Evolutionary conservation across 2,888 invertebrate species (phyloP).

Genomic region (Nephrotoma flavescens): DNA sequence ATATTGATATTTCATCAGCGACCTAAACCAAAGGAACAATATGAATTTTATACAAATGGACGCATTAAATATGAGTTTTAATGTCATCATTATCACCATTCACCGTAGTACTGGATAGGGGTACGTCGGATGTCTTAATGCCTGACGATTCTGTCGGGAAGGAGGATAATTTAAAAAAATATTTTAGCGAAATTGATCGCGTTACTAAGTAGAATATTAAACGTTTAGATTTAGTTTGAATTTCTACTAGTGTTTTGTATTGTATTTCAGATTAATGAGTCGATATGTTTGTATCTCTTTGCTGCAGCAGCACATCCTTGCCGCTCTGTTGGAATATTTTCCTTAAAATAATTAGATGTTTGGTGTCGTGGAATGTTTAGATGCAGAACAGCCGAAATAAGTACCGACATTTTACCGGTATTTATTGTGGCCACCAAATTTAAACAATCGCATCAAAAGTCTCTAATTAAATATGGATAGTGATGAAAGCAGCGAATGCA

Average conservation of each 20-base stretch:
- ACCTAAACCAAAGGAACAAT: too few species aligned
- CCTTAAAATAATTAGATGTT: conserved; percentile 82
- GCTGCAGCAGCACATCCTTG: too few species aligned
- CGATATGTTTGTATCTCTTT: too few species aligned
- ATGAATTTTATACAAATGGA: too few species aligned
- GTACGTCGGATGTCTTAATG: conserved; percentile 91
- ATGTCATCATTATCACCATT: too few species aligned
- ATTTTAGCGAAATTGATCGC: conserved; percentile 57
- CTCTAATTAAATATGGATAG: conserved; percentile 56
- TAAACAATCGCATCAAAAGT: conserved; percentile 46
- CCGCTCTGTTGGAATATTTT: too few species aligned
- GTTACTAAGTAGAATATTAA: conserved; percentile 33
- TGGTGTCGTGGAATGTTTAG: conserved; percentile 62
- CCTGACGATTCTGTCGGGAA: conserved; percentile 53
- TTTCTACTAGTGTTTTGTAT: conserved; percentile 38
- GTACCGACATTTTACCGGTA: conserved; percentile 59
- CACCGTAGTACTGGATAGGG: too few species aligned
- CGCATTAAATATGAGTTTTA: too few species aligned
- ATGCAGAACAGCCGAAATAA: conserved; percentile 43
- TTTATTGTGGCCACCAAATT: conserved; percentile 78
- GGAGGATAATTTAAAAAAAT: conserved; percentile 43
- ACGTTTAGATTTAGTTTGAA: background rate
- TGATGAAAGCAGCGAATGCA: conserved; percentile 53
- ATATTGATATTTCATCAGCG: too few species aligned
- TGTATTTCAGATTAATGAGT: too few species aligned